These are phyloP conservation scores for Steromphala cineraria DNA, from an alignment of 2,888 invertebrate genomes.

Conservation along the genomic window DNA sequence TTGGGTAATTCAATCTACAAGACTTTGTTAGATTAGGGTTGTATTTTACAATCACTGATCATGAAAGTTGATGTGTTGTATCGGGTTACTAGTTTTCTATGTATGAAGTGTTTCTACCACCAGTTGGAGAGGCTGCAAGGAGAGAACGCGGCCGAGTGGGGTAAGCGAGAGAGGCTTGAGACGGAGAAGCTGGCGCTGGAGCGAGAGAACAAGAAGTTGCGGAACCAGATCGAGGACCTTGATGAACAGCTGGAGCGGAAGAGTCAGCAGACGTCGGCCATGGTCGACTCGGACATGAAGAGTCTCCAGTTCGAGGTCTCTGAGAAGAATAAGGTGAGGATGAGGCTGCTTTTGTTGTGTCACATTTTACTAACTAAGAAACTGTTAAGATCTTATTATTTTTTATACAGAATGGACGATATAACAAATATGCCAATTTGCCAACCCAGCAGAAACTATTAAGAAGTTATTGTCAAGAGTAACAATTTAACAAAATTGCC, in stretches of 20 bases:
- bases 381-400: no score
- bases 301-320: slow-evolving; percentile 73
- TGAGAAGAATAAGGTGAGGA: slow-evolving; percentile 73
- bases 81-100: no score
- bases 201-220: slow-evolving; percentile 90
- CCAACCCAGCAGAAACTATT: no score
- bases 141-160: slow-evolving; percentile 96
- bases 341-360: no score
- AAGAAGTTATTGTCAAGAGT: no score
- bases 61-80: no score
- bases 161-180: slow-evolving; percentile 90
- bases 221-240: slow-evolving; percentile 82
- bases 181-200: slow-evolving; percentile 91
- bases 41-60: no score
- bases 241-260: slow-evolving; percentile 82
- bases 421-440: neutral
- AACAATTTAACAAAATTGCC: no score
- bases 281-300: slow-evolving; percentile 72
- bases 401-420: no score
- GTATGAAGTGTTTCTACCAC: slow-evolving; percentile 7
- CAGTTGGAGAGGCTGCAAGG: slow-evolving; percentile 90
- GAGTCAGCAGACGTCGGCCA: slow-evolving; percentile 65
- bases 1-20: no score
- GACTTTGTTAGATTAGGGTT: no score
- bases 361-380: no score